These are phyloP conservation scores for Rhombomys opimus DNA, from an alignment of 2,113 vertebrate species.

Conservation along the genomic window DNA sequence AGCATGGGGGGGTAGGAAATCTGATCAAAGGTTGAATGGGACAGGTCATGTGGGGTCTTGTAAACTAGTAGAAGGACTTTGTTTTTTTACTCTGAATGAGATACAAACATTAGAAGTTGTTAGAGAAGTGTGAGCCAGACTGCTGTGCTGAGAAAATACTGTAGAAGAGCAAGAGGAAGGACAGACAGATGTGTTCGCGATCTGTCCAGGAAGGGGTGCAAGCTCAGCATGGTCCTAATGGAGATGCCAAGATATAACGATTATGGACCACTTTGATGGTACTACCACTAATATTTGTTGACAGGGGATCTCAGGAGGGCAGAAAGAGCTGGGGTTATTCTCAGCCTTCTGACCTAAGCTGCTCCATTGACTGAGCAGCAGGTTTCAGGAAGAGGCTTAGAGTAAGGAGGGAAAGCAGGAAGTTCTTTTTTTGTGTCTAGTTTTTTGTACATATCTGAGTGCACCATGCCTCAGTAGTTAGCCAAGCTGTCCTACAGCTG, in stretches of 20 bases:
- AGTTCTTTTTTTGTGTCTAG: conserved; percentile 33
- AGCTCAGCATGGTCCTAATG: not conserved
- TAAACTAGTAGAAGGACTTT: conserved; percentile 15
- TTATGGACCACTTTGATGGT: not conserved
- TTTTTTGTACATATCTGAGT: not conserved
- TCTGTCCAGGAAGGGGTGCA: not conserved
- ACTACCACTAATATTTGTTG: not conserved
- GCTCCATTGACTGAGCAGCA: not conserved
- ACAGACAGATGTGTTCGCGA: conserved; percentile 15
- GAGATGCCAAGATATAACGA: not conserved
- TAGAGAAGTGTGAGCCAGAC: not conserved
- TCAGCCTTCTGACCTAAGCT: conserved; percentile 6
- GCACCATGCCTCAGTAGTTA: not conserved
- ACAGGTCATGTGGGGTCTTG: not conserved
- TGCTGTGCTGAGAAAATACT: conserved; percentile 28
- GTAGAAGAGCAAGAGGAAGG: not conserved
- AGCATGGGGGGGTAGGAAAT: not conserved
- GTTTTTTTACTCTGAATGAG: conserved; percentile 37
- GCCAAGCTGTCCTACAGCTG: not conserved
- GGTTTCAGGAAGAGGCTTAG: not conserved
- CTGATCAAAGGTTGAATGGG: not conserved
- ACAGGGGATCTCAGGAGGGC: not conserved
- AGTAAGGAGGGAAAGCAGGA: not conserved
- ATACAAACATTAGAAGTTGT: not conserved
- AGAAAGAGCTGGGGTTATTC: not conserved